Base-by-base conservation (phyloP, 2,888 invertebrate species). In the Protula sp. region DNA sequence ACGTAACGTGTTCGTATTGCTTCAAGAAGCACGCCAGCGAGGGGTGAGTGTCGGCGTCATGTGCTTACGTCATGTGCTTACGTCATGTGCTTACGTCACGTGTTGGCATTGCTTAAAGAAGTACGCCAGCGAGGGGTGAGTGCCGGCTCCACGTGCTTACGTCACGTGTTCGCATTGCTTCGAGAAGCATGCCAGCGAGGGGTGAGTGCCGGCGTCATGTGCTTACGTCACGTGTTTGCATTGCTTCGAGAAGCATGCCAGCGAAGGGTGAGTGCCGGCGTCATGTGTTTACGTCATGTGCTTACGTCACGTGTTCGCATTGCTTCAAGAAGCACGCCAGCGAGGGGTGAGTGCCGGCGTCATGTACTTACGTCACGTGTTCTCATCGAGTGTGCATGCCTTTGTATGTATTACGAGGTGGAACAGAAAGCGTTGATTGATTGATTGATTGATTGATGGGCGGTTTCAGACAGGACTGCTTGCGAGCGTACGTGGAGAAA, bases 351-450 rank as follows among this genome's bases (percentile, higher is more conserved):
- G 67, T 58, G 29, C n/a, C 30, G 26, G n/a, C n/a, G n/a, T n/a
- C n/a, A n/a, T n/a, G n/a, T n/a, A n/a, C 9, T 54, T 9, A 19
- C 5, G n/a, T 26, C 29, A 30, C 9, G 5, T 14, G 24, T n/a
- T n/a, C n/a, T n/a, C n/a, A n/a, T n/a, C n/a, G n/a, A n/a, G n/a
- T n/a, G n/a, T n/a, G n/a, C n/a, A n/a, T n/a, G n/a, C n/a, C n/a
- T n/a, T 22, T 77, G 79, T 62, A 79, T 79, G 63, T 72, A 76
- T 58, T 78, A 77, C 60, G 77, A n/a, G n/a, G n/a, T n/a, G n/a
- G n/a, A n/a, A n/a, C n/a, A n/a, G n/a, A n/a, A n/a, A n/a, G n/a
- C n/a, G n/a, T n/a, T n/a, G n/a, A n/a, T n/a, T n/a, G n/a, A n/a
- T n/a, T n/a, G n/a, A n/a, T n/a, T n/a, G n/a, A n/a, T n/a, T n/a